Conservation (phyloP, 2,113 vertebrate genomes). For the Boulengeromyrus knoepffleri region DNA sequence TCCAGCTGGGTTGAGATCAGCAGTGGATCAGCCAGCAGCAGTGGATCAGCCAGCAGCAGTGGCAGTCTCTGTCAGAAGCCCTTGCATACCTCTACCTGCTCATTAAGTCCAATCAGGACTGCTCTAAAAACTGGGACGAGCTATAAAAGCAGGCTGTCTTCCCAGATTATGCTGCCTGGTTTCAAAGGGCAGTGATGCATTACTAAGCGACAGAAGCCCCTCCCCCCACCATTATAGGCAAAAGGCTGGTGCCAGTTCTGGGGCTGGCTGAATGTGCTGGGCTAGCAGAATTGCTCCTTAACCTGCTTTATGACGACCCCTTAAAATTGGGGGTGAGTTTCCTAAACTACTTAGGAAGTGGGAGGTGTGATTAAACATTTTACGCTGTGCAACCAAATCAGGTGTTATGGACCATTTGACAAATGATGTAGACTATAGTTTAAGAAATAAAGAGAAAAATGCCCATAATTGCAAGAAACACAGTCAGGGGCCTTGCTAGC, state of each 20-base stretch:
- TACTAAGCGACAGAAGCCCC: not conserved
- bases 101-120: slow-evolving; percentile 18
- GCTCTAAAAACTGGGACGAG: not conserved
- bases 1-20: not conserved
- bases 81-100: not conserved
- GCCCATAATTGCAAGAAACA: not conserved
- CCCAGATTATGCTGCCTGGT: not conserved
- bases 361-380: not conserved
- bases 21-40: not conserved
- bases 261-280: not conserved
- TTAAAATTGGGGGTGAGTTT: not conserved
- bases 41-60: not conserved
- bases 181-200: not conserved
- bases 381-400: not conserved
- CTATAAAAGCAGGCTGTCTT: slow-evolving; percentile 1
- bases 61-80: not conserved
- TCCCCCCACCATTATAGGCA: not conserved
- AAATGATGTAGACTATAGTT: not conserved
- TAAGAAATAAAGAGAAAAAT: not conserved
- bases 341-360: not conserved
- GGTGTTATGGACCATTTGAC: not conserved
- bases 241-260: not conserved
- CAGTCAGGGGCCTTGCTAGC: not conserved
- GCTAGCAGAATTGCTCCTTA: not conserved
- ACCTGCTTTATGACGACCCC: not conserved